Evolutionary conservation across 2,888 invertebrate genomes (phyloP).

Genomic region (Eumerus sabulonum): DNA sequence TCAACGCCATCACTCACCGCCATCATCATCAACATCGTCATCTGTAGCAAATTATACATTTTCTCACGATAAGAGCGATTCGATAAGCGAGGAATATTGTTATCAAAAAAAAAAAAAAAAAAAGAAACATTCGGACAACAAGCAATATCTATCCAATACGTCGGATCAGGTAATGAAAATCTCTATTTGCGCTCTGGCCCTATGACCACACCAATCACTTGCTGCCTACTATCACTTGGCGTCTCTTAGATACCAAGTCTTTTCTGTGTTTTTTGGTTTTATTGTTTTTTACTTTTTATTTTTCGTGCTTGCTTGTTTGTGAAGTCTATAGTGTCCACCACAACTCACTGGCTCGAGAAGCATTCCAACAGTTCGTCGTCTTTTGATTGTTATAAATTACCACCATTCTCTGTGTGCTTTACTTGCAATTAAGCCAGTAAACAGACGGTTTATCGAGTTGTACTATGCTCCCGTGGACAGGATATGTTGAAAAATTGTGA

Average conservation of each 20-base stretch:
- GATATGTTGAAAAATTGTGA: constrained; percentile 11
- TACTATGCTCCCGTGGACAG: not conserved
- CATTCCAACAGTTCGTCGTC: too few species aligned
- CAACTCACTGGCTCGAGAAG: too few species aligned
- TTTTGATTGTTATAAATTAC: too few species aligned
- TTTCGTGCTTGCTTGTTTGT: too few species aligned
- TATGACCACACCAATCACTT: constrained; percentile 9
- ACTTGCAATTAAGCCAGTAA: too few species aligned
- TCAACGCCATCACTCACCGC: constrained; percentile 9
- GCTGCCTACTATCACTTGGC: constrained; percentile 9
- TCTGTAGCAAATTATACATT: constrained; percentile 49
- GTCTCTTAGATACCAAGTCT: constrained; percentile 52
- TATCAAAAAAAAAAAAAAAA: too few species aligned
- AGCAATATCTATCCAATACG: not conserved
- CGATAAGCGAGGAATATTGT: constrained; percentile 59
- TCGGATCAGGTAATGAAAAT: constrained; percentile 45
- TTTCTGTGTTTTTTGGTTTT: too few species aligned
- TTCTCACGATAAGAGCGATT: constrained; percentile 48
- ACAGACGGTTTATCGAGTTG: not conserved
- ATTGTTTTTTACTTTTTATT: too few species aligned
- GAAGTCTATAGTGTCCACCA: too few species aligned
- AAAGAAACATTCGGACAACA: constrained; percentile 22
- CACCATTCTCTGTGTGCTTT: too few species aligned
- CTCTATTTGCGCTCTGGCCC: too few species aligned
- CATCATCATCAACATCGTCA: constrained; percentile 41